Base-by-base conservation (phyloP, 2,888 invertebrate species). In the Cephus runcator region DNA sequence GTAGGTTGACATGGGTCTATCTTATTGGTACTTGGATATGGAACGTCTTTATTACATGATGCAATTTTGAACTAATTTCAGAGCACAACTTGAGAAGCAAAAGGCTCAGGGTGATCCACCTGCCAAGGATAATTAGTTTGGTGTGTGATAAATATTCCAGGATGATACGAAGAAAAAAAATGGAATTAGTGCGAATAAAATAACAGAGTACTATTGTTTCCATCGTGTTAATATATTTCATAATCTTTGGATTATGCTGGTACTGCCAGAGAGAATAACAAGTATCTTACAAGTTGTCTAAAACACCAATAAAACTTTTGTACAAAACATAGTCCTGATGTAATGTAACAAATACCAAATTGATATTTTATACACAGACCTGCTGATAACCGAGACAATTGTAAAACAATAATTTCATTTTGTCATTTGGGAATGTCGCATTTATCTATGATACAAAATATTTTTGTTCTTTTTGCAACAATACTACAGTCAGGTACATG, bases 11-110 rank as follows among this genome's bases (percentile, higher is more conserved):
- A 30, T 30, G 6, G 15, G 30, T 30, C 30, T 6, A 69, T 31
- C 69, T 4, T 40, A 40, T 15, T 40, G 40, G 6, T 40, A 40
- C 15, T 6, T 40, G 1, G 40, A 15, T 15, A 40, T 40, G 40
- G 15, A 40, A 40, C 4, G 15, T 40, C 15, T 15, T 15, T 40
- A 40, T 40, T 15, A 40, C 40, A 40, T 40, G 15, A 40, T 40
- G 40, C 4, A 40, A 15, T 15, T 15, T 15, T 15, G 15, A 40
- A 56, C 87, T 86, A 86, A 74, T 94, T 94, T 79, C 93, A 95
- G 95, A 83, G 94, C 94, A 85, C 95, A 95, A 89, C 87, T 95
- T 78, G 95, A 95, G 83, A 95, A 95, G 85, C 93, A 95, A 85
- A 94, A 94, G 82, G 87, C 83, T 73, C 83, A 85, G 69, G 81